Base-by-base conservation (phyloP, 2,888 invertebrate species). In the Xanthorhoe spadicearia region DNA sequence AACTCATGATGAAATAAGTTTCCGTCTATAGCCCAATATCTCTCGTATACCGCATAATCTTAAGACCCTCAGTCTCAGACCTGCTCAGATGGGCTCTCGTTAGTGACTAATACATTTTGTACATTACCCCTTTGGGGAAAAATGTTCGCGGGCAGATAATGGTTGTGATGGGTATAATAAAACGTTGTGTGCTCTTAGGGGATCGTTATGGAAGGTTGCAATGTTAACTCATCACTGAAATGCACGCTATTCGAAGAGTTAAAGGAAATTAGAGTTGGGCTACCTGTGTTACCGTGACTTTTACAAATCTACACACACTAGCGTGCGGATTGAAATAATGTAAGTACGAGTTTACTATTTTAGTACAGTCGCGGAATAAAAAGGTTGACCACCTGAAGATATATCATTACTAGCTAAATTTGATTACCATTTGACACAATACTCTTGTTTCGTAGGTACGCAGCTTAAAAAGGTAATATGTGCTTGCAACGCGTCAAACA, bases 91-190 rank as follows among this genome's bases (percentile, higher is more conserved):
- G 66, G 66, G 64, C 51, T 32, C 69, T 68, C 70, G 73, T 74
- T 72, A 72, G 57, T 67, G 67, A 69, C 70, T 72, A 74, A 74
- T 72, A 74, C 72, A 74, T 72, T 71, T 64, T 63, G 65, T 61
- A 61, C 69, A 69, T 69, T 67, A 72, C 72, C 65, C 68, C 69
- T 63, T 58, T 50, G 64, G 70, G 74, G 74, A 72, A 74, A 67
- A 74, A 74, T 66, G 71, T 69, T 64, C 50, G 68, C 70, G 70
- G 64, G 58, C 52, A 69, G 65, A 72, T 70, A 72, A 72, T 69
- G 67, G 51, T 66, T 50, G 43, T 64, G 66, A 64, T 66, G 66
- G 64, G 53, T 15, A 23, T 59, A 62, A 71, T 68, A 72, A 69
- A 64, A 58, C 61, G 46, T 46, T 50, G 61, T 61, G 52, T 63